These are phyloP conservation scores for Neoitamus cyanurus DNA, from an alignment of 2,888 invertebrate genomes.

Conservation along the genomic window DNA sequence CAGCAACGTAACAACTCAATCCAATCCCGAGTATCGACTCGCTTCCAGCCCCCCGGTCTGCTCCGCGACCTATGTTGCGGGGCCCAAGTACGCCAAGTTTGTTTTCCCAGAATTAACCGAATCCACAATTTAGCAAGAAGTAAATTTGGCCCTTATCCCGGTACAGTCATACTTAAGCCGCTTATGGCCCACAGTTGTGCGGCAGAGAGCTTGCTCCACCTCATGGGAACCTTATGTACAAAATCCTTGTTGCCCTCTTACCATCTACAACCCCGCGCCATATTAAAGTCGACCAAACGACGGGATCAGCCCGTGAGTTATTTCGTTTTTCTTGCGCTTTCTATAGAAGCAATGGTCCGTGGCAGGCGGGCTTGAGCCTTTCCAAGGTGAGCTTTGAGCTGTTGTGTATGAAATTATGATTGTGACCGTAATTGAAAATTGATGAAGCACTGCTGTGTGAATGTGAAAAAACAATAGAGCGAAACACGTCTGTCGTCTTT, in stretches of 20 bases:
- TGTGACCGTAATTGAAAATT: background rate
- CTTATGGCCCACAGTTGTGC: background rate
- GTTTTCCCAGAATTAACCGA: background rate
- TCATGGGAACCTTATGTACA: background rate
- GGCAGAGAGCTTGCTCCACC: background rate
- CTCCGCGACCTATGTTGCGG: background rate
- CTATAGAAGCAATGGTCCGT: background rate
- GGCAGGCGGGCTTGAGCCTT: background rate
- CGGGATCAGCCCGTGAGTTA: background rate
- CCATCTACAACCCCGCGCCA: background rate
- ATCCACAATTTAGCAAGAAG: background rate
- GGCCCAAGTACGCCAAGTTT: background rate
- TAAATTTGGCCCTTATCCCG: background rate
- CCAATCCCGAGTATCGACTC: background rate
- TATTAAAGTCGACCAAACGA: background rate
- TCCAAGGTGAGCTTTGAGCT: background rate
- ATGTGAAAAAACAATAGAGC: background rate
- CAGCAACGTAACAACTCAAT: background rate
- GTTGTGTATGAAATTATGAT: background rate
- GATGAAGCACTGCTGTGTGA: background rate
- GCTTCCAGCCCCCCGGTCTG: background rate
- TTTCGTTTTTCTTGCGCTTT: background rate
- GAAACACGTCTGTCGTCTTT: background rate
- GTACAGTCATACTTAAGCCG: background rate
- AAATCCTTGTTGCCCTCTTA: background rate